Percentiles rank a stretch among this genome's conserved stretches.
Evolutionary conservation across 35 echinoderm and acorn worm species (phyloP).

Genomic region (Heliocidaris erythrogramma): DNA sequence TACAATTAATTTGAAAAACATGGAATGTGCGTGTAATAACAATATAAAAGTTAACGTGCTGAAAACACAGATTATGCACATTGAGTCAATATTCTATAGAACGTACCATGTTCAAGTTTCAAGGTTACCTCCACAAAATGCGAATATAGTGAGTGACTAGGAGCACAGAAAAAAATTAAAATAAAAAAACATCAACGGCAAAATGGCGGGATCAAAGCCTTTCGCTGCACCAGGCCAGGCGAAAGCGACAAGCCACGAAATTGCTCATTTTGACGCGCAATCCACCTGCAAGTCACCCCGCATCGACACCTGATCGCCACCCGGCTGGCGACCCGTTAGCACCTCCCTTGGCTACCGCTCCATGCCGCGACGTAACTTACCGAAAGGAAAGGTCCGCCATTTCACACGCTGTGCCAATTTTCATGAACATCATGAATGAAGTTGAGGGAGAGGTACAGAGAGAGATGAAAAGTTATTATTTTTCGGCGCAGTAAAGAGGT

Average conservation of each 20-base stretch:
- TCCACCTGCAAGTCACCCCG: slow-evolving; percentile 2
- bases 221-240: not conserved
- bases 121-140: not conserved
- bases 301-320: not conserved
- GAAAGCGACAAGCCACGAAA: slow-evolving; percentile 1
- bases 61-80: not conserved
- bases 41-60: not conserved
- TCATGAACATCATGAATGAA: not conserved
- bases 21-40: not conserved
- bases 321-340: not conserved
- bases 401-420: not conserved
- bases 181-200: not conserved
- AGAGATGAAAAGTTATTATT: not conserved
- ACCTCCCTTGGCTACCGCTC: slow-evolving; percentile 13
- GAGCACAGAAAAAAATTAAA: not conserved
- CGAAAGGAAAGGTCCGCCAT: not conserved
- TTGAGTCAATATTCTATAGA: not conserved
- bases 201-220: not conserved
- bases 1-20: not conserved
- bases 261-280: not conserved
- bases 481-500: not conserved
- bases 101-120: not conserved
- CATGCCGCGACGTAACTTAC: not conserved
- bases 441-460: not conserved
- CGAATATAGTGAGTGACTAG: not conserved